Base-by-base conservation (phyloP, 1,140 invertebrate species). In the Druon quercuslanigerum region DNA sequence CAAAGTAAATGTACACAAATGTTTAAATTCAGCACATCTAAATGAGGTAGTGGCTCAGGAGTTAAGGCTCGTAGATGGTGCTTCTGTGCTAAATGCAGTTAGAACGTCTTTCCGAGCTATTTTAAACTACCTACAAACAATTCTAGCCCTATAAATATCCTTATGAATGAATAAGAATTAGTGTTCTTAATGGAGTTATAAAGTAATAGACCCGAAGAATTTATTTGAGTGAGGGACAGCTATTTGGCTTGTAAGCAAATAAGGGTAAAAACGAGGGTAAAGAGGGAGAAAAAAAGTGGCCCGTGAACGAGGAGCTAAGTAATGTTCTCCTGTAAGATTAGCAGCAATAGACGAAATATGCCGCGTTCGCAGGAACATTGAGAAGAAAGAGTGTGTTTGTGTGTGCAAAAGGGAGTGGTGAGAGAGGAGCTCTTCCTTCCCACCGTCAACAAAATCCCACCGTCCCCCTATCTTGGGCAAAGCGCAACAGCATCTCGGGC, bases 401-500 rank as follows among this genome's bases (percentile, higher is more conserved):
- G 60, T 66, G 33, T 40, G 72, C 57, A 50, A 73, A 79, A 60
- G 72, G 75, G 73, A 60, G 72, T 73, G 72, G 56, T 80, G 72
- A 80, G 75, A 80, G 73, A 77, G 73, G 73, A 80, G 73, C 72
- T 74, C 76, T 71, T 70, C 50, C 74, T 76, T 80, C 73, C 75
- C 79, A 75, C 79, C 76, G 56, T 54, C 51, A 3, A 25, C 20
- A 72, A n/a, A 73, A 79, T 84, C 80, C 57, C 75, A 25, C 50
- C 74, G 80, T 79, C 79, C 78, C 79, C 80, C 79, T 82, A 77
- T 81, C 81, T 80, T 46, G 60, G 51, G 73, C 51, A 71, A 60
- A 75, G 51, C 60, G 77, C 75, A 50, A 76, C 86, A 86, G 82
- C 87, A 83, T 87, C 84, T 86, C 84, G 77, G 87, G 82, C 86